Evolutionary conservation across 2,797 vertebrate genomes (phyloP).

Genomic region (Hoplostethus atlanticus): DNA sequence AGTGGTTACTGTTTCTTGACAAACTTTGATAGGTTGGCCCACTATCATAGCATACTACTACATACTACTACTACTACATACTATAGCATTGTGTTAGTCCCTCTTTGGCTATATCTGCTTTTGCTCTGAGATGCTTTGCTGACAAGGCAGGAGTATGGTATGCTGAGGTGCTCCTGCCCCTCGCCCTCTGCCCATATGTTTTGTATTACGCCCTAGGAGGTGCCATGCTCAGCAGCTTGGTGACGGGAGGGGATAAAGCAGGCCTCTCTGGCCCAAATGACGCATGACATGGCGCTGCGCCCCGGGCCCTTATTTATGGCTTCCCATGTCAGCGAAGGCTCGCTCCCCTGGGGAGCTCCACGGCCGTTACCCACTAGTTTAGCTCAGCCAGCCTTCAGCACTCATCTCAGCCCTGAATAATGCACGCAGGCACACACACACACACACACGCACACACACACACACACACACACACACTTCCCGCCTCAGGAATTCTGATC

Average conservation of each 20-base stretch:
- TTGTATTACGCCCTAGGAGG: conserved; percentile 85
- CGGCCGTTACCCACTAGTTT: conserved; percentile 65
- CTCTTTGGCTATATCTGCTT: conserved; percentile 69
- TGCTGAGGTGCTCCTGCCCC: conserved; percentile 76
- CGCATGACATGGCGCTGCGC: conserved; percentile 84
- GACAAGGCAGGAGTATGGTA: conserved; percentile 76
- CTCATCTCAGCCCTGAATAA: conserved; percentile 59
- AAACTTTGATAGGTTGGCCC: conserved; percentile 10
- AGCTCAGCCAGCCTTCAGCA: conserved; percentile 56
- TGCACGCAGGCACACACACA: conserved; percentile 36
- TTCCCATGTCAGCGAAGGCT: conserved; percentile 85
- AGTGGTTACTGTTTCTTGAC: conserved; percentile 35
- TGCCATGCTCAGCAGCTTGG: conserved; percentile 80
- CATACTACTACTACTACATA: too few species aligned
- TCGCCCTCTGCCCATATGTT: conserved; percentile 83
- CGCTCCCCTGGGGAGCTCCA: conserved; percentile 77
- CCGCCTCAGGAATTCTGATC: conserved; percentile 52
- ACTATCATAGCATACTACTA: not conserved
- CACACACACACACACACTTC: conserved; percentile 9
- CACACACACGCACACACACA: not conserved
- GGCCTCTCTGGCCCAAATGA: conserved; percentile 83
- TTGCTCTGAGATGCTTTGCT: conserved; percentile 73
- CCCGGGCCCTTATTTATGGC: conserved; percentile 85
- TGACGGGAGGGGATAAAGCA: conserved; percentile 80
- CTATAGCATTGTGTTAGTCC: conserved; percentile 39